Evolutionary conservation across 2,888 invertebrate species (phyloP), one percentile per base, ranked within the genome.

Genomic region (Argyra leucocephala): DNA sequence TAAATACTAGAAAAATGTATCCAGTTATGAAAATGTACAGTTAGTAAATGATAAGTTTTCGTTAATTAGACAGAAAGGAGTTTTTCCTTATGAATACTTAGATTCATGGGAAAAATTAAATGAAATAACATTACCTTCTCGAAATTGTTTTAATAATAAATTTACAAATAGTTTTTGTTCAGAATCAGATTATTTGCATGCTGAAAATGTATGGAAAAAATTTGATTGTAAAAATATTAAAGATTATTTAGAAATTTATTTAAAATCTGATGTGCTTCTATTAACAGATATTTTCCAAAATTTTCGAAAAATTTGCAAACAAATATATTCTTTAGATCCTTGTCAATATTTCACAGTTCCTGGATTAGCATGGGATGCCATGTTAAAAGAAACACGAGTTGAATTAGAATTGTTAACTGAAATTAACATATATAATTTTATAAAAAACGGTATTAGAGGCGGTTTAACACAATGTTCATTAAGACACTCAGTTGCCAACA

Each of bases 191-290:
- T 57, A 57, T 57, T 23, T 66, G 12, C 74, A 74, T 70, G 76
- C 77, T 5, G 26, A 67, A 31, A 68, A 67, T 6, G 73, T 77
- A 1, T 78, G 76, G 75, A 23, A 69, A 0, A 66, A 57, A 22
- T 76, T 78, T 62, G 58, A 72, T 1, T 71, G 72, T 57, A 62
- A 69, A 48, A 74, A 67, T 24, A 64, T 78, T 22, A 71, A 71
- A 1, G 74, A 76, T 61, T 78, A 78, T 66, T 69, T 70, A 2
- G 72, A 76, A 36, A n/a, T 76, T 61, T 77, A 31, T 18, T 15
- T 48, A 12, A 75, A 74, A 69, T 73, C 74, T 0, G 76, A 79
- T 68, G 72, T 78, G 1, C 65, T 77, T 18, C 65, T 77, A 3
- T 66, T 76, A 36, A 71, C 73, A 6, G 76, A 78, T 64, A 69